These are phyloP conservation scores for Cydia pomonella DNA, from an alignment of 1,140 invertebrate species.

Conservation along the genomic window DNA sequence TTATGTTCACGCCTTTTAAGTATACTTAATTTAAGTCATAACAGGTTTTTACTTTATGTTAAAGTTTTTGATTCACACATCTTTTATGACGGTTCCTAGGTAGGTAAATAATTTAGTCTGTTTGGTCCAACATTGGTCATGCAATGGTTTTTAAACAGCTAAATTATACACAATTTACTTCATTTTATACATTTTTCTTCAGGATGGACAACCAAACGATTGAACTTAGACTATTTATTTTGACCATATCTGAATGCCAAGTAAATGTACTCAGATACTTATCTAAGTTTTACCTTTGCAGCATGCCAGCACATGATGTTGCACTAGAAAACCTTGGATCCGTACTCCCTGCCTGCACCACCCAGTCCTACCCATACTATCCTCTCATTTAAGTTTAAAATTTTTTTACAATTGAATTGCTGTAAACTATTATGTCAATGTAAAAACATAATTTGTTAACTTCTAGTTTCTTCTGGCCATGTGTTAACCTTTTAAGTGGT, in stretches of 20 bases:
- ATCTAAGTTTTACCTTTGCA: background rate
- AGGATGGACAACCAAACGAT: no score
- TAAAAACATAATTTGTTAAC: no score
- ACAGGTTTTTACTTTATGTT: background rate
- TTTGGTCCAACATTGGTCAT: no score
- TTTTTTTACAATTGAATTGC: background rate
- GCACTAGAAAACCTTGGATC: background rate
- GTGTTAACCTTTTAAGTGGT: no score
- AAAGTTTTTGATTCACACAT: background rate
- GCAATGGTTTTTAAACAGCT: no score
- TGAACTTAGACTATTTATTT: no score
- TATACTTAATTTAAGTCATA: constrained; percentile 7
- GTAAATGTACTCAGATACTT: background rate
- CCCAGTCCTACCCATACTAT: background rate
- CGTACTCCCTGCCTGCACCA: background rate
- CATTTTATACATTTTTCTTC: no score
- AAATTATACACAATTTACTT: no score
- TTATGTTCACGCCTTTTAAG: constrained; percentile 24
- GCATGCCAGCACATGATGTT: background rate
- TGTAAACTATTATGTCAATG: no score
- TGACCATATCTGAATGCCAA: background rate
- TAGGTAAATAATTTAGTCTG: background rate
- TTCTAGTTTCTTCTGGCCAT: no score
- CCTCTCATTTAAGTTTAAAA: background rate
- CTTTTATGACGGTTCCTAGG: background rate